phyloP scores from a whole-genome alignment of 2,888 invertebrate genomes.

The Zeuzera pyrina region DNA sequence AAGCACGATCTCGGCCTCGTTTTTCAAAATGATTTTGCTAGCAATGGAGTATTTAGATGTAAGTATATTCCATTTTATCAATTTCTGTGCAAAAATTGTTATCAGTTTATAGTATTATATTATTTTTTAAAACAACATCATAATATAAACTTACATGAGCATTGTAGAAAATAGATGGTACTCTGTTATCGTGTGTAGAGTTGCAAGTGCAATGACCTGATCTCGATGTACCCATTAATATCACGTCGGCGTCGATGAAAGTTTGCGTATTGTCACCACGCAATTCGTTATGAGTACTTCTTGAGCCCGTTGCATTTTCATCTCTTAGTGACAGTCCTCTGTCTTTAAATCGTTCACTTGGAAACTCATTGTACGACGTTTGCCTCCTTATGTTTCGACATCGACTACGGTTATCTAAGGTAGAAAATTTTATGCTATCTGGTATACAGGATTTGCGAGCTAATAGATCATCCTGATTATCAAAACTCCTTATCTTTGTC shows the following conservation, averaged over 20 bases:
- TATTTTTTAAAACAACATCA: too few relatives aligned
- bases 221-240: constrained; percentile 36
- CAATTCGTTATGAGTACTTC: constrained; percentile 45
- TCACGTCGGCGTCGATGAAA: constrained; percentile 50
- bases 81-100: too few relatives aligned
- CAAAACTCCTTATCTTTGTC: constrained; percentile 56
- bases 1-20: too few relatives aligned
- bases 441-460: constrained; percentile 42
- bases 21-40: too few relatives aligned
- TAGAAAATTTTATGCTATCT: constrained; percentile 57
- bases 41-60: too few relatives aligned
- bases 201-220: constrained; percentile 53
- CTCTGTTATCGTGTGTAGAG: constrained; percentile 37
- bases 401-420: constrained; percentile 60
- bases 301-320: constrained; percentile 40
- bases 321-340: constrained; percentile 48
- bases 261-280: constrained; percentile 49
- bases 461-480: constrained; percentile 50
- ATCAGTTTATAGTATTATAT: too few relatives aligned
- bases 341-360: constrained; percentile 54
- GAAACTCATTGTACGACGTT: constrained; percentile 68
- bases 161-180: constrained; percentile 59
- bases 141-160: constrained; percentile 52
- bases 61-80: too few relatives aligned
- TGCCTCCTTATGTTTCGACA: constrained; percentile 62